phyloP scores from a whole-genome alignment of 1,140 invertebrate species.

The Pristionchus pacificus region DNA sequence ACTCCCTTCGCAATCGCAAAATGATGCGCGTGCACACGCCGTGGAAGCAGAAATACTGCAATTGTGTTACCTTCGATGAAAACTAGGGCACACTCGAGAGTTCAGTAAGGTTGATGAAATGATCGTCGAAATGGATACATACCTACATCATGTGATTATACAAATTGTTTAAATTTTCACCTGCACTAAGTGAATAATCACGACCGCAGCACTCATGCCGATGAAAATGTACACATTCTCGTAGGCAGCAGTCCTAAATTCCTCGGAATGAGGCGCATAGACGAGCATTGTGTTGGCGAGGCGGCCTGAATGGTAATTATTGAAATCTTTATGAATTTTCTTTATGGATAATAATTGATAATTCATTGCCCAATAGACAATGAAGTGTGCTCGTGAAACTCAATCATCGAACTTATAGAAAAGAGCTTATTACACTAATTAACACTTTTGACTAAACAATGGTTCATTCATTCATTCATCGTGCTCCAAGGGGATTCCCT shows the following conservation, averaged over 20 bases:
- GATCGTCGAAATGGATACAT: too few species aligned
- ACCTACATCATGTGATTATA: too few species aligned
- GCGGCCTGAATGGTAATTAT: constrained; percentile 20
- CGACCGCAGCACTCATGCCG: constrained; percentile 28
- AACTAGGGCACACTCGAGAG: too few species aligned
- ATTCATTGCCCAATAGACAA: constrained; percentile 31
- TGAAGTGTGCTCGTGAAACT: constrained; percentile 24
- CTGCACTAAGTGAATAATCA: constrained; percentile 27
- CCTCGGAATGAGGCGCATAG: constrained; percentile 23
- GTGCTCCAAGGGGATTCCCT: constrained; percentile 12
- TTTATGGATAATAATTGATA: constrained; percentile 26
- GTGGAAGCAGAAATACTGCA: constrained; percentile 58
- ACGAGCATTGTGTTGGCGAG: constrained; percentile 28
- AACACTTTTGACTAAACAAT: too few species aligned
- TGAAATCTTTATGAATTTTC: too few species aligned
- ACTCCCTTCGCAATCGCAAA: constrained; percentile 66
- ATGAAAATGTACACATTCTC: constrained; percentile 41
- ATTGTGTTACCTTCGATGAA: too few species aligned
- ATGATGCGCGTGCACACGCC: constrained; percentile 65
- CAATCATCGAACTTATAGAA: too few species aligned
- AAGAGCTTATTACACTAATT: too few species aligned
- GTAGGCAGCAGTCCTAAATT: constrained; percentile 33
- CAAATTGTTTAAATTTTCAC: background rate
- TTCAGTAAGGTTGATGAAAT: too few species aligned
- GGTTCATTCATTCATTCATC: too few species aligned